Conservation (phyloP, 1,140 invertebrate species). For the Drosophila lowei region DNA sequence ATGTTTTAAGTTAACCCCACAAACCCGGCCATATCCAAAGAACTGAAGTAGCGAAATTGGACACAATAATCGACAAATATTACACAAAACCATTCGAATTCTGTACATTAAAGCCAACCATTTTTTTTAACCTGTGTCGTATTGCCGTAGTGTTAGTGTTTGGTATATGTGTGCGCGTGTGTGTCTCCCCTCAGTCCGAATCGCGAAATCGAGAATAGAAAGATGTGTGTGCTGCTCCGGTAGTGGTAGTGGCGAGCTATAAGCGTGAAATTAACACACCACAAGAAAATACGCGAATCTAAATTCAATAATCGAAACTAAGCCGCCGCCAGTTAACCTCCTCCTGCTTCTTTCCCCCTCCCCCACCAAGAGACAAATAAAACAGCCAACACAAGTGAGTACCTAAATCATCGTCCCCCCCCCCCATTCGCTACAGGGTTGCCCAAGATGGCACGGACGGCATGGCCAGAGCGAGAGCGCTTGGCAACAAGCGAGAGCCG, state of each 20-base stretch:
- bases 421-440: slow-evolving; percentile 30
- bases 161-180: slow-evolving; percentile 58
- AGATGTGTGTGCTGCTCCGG: slow-evolving; percentile 62
- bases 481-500: slow-evolving; percentile 73
- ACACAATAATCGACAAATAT: slow-evolving; percentile 16
- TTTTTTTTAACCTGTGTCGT: slow-evolving; percentile 56
- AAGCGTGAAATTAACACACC: slow-evolving; percentile 56
- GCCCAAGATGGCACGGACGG: slow-evolving; percentile 10
- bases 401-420: neutral
- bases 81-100: slow-evolving; percentile 26
- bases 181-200: too few species aligned
- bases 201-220: slow-evolving; percentile 74
- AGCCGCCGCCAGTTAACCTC: neutral
- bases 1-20: slow-evolving; percentile 25
- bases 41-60: slow-evolving; percentile 4
- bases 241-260: slow-evolving; percentile 41
- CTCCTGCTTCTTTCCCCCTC: neutral
- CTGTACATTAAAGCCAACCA: slow-evolving; percentile 34
- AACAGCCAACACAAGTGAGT: slow-evolving; percentile 67
- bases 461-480: slow-evolving; percentile 61
- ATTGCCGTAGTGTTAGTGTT: slow-evolving; percentile 42
- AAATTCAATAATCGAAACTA: neutral
- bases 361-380: slow-evolving; percentile 23
- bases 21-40: slow-evolving; percentile 2
- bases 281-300: slow-evolving; percentile 16